These are phyloP conservation scores for Rhinophrynus dorsalis DNA, from an alignment of 2,797 vertebrate genomes.

Conservation along the genomic window DNA sequence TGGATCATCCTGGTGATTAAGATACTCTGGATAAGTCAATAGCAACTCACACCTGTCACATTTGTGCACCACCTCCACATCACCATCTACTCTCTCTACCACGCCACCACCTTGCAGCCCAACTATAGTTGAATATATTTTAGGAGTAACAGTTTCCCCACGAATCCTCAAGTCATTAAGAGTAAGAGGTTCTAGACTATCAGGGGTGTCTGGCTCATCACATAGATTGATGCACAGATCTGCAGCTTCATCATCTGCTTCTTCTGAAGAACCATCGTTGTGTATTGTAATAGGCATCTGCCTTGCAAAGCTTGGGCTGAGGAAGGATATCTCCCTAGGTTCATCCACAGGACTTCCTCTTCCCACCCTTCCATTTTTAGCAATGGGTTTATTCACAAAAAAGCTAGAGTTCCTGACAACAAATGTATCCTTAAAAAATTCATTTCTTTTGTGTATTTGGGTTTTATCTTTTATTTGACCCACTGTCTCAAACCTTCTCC, in stretches of 20 bases:
- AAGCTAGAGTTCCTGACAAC: slow-evolving; percentile 18
- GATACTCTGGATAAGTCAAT: slow-evolving; percentile 26
- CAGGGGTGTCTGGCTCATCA: slow-evolving; percentile 35
- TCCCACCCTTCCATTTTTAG: slow-evolving; percentile 7
- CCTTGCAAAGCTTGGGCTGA: slow-evolving; percentile 6
- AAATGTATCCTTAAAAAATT: slow-evolving; percentile 22
- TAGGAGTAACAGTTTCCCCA: slow-evolving; percentile 5
- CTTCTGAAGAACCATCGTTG: slow-evolving; percentile 45
- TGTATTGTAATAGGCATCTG: slow-evolving; percentile 41
- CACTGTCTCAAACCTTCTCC: slow-evolving; percentile 9
- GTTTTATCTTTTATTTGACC: slow-evolving; percentile 27
- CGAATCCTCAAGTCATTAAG: slow-evolving; percentile 23
- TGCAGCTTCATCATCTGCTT: slow-evolving; percentile 36
- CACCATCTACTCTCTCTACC: slow-evolving; percentile 16
- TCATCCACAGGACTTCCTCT: slow-evolving; percentile 17
- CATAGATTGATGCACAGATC: slow-evolving; percentile 45
- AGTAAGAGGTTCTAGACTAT: slow-evolving; percentile 8
- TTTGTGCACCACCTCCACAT: slow-evolving; percentile 28
- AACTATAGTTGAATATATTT: slow-evolving; percentile 27
- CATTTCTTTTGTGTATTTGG: slow-evolving; percentile 4
- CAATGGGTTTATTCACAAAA: slow-evolving; percentile 12
- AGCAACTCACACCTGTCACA: slow-evolving; percentile 44
- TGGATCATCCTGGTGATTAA: slow-evolving; percentile 46
- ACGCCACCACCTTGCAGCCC: slow-evolving; percentile 5
- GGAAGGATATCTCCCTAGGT: slow-evolving; percentile 8